phyloP scores from a whole-genome alignment of 1,140 invertebrate genomes.

The Copidosoma floridanum region DNA sequence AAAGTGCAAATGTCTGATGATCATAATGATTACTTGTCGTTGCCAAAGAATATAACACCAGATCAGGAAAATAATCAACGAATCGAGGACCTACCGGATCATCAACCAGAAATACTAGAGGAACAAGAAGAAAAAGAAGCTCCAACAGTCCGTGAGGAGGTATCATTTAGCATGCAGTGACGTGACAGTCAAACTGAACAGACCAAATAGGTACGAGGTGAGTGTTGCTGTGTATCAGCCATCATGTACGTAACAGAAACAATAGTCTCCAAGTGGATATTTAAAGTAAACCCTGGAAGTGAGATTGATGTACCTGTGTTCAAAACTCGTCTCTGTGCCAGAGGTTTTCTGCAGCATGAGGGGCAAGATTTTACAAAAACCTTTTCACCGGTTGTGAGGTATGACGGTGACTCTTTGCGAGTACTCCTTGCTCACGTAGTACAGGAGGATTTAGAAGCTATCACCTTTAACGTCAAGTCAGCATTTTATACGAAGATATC shows the following conservation, averaged over 20 bases:
- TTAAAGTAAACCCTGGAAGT: neutral
- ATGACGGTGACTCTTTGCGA: constrained; percentile 16
- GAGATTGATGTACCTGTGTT: neutral
- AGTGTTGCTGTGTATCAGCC: neutral
- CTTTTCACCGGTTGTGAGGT: constrained; percentile 9
- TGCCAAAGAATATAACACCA: no score
- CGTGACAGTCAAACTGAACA: neutral
- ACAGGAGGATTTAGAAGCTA: no score
- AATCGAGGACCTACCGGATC: no score
- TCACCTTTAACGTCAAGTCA: no score
- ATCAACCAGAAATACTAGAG: no score
- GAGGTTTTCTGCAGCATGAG: constrained; percentile 10
- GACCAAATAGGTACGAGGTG: neutral
- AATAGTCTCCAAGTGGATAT: constrained; percentile 13
- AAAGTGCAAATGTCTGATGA: no score
- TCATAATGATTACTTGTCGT: no score
- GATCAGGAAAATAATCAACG: no score
- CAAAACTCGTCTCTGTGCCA: constrained; percentile 14
- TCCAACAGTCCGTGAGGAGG: no score
- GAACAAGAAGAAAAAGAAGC: neutral
- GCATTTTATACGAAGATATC: no score
- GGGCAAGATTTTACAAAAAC: constrained; percentile 22
- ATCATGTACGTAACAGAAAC: neutral
- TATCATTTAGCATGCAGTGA: neutral
- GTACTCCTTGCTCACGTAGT: constrained; percentile 2